phyloP scores from a whole-genome alignment of 2,113 vertebrate species.

The Suncus etruscus region DNA sequence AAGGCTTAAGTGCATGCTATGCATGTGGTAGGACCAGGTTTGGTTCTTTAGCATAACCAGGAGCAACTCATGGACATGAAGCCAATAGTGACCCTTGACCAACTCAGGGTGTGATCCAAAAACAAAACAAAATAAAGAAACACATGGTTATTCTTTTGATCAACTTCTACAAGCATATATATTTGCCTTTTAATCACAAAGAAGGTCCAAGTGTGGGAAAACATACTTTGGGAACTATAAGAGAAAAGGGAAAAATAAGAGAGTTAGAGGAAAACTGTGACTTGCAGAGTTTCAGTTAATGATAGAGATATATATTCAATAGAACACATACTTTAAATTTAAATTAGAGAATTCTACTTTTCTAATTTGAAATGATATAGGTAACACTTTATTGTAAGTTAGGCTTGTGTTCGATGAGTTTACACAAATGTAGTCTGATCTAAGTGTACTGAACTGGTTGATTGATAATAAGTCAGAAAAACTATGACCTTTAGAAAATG shows the following conservation, averaged over 20 bases:
- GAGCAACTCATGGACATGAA: no score
- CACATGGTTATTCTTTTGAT: background rate
- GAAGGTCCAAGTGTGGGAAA: background rate
- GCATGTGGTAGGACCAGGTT: no score
- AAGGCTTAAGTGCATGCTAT: no score
- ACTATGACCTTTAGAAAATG: background rate
- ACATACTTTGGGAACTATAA: background rate
- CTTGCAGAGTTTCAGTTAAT: background rate
- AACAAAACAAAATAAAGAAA: background rate
- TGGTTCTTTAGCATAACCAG: no score
- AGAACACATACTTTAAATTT: background rate
- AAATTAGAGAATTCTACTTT: background rate
- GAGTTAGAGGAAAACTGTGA: background rate
- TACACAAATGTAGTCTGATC: background rate
- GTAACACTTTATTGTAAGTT: background rate
- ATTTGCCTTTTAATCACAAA: background rate
- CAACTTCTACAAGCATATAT: background rate
- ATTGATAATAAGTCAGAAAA: background rate
- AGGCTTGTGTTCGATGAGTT: background rate
- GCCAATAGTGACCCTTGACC: no score
- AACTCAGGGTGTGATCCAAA: no score
- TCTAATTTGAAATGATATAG: background rate
- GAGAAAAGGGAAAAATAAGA: no score
- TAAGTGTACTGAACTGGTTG: background rate
- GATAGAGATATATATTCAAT: background rate